Base-by-base conservation (phyloP, 2,797 vertebrate species). In the Pampus argenteus region DNA sequence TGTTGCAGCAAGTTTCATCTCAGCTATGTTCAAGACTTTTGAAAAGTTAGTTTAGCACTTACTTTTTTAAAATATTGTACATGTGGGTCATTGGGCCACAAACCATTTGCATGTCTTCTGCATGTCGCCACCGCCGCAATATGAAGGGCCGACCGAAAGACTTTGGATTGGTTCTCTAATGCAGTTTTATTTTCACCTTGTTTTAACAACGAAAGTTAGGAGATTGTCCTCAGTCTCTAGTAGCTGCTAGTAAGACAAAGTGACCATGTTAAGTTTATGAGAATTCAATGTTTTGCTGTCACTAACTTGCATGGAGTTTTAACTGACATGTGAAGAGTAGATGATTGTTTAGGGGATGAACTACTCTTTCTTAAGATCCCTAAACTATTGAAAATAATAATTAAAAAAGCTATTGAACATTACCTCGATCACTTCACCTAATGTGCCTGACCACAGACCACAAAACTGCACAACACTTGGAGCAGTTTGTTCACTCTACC, bases 351-450 rank as follows among this genome's bases (percentile, higher is more conserved):
- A 62, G 45, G 31, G 40, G 22, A 20, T 66, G 49, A 84, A 79
- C 58, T 74, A n/a, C 22, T 61, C 75, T 47, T n/a, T n/a, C 71
- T 79, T 66, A 50, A 55, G 49, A 26, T 80, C 54, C 74, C 47
- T 31, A 34, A 67, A 69, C 52, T 5, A 29, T 55, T 8, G 2
- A 2, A 73, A 72, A 75, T 66, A 50, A 79, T n/a, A 50, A 79
- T 9, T 70, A 76, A 66, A 76, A 66, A 73, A 26, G 40, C 67
- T 22, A 62, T 60, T 42, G 28, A 67, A 60, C 61, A 50, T 57
- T 2, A 45, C 55, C 74, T 67, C 6, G 0, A 49, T 71, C 42
- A 29, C 62, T 61, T 71, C 29, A 26, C 23, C 66, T 65, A 38
- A 44, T 23, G 68, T 70, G 58, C 56, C 74, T 15, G 38, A 62